Conservation (phyloP, 2,113 vertebrate genomes). For the Rostratula benghalensis region DNA sequence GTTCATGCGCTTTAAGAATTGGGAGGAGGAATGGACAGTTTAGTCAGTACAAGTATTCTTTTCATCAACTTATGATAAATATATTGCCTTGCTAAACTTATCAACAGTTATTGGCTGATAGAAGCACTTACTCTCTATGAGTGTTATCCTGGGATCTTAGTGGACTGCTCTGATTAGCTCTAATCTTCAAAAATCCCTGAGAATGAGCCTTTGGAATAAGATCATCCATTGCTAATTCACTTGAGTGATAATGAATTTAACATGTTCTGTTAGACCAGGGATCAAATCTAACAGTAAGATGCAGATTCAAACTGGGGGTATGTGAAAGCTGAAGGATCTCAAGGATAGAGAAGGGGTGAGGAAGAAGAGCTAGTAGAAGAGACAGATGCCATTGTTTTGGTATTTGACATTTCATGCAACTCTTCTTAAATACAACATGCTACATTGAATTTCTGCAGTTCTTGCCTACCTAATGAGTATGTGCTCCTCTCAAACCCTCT, state of each 20-base stretch:
- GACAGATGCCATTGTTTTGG: not conserved
- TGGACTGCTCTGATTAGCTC: not conserved
- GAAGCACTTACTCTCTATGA: not conserved
- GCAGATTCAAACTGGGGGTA: not conserved
- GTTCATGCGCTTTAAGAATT: slow-evolving; percentile 20
- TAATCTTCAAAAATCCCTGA: not conserved
- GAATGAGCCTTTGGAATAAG: not conserved
- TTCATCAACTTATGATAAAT: not conserved
- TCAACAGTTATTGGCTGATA: not conserved
- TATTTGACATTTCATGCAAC: not conserved
- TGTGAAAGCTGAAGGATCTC: not conserved
- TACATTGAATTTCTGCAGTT: not conserved
- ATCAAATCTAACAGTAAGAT: not conserved
- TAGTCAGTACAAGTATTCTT: not conserved
- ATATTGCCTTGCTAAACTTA: not conserved
- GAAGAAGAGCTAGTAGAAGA: not conserved
- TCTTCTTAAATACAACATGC: not conserved
- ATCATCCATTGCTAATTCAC: not conserved
- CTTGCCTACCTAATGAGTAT: not conserved
- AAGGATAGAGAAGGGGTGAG: not conserved
- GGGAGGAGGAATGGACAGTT: not conserved
- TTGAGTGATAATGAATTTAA: not conserved
- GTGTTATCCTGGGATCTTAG: not conserved
- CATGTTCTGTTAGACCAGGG: not conserved
- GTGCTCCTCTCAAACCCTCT: not conserved